phyloP scores from a whole-genome alignment of 2,113 vertebrate species.

The Axis porcinus region DNA sequence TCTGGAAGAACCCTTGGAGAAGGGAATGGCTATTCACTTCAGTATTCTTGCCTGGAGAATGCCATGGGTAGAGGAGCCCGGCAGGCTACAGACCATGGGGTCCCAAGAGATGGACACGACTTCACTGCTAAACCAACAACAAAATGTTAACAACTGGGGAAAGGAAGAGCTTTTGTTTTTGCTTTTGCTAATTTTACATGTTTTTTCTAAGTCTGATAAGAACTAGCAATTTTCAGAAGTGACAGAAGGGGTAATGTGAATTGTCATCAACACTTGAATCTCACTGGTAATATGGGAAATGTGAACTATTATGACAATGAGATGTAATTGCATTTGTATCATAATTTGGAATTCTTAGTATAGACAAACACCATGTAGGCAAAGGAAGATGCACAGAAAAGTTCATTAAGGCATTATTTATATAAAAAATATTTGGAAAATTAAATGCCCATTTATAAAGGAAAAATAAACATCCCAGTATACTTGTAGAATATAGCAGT shows the following conservation, averaged over 20 bases:
- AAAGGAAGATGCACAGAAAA: neutral
- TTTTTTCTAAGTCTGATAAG: neutral
- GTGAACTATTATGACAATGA: neutral
- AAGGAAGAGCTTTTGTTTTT: neutral
- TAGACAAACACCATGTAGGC: neutral
- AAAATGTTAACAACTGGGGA: neutral
- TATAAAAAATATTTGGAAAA: neutral
- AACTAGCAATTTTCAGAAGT: neutral
- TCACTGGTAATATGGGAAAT: neutral
- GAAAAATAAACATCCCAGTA: neutral
- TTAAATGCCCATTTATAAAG: neutral
- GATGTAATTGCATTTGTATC: neutral
- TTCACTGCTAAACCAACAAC: neutral
- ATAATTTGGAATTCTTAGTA: neutral
- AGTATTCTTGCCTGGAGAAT: neutral
- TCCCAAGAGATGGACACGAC: neutral
- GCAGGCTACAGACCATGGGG: neutral
- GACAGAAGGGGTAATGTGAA: neutral
- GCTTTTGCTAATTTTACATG: neutral
- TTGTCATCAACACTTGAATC: neutral
- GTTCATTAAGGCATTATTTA: neutral
- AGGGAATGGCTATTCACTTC: neutral
- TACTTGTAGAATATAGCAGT: neutral
- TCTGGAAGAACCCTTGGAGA: neutral
- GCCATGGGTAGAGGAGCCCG: neutral